phyloP scores from a whole-genome alignment of 2,797 vertebrate species.

The Ambastaia sidthimunki region DNA sequence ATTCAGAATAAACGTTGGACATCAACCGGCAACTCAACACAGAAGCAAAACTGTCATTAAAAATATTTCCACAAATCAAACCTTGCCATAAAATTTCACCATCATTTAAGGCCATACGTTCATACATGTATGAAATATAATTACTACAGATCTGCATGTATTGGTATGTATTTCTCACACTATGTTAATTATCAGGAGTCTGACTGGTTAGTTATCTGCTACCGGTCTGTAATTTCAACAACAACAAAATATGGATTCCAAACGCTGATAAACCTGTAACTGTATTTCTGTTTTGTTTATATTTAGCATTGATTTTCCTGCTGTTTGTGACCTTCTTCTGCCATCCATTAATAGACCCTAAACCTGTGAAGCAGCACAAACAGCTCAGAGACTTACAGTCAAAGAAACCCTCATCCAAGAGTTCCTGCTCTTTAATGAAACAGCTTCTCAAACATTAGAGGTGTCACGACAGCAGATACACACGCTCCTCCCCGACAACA shows the following conservation, averaged over 20 bases:
- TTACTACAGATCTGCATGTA: too few species aligned
- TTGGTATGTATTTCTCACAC: too few species aligned
- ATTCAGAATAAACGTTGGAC: not conserved
- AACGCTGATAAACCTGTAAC: too few species aligned
- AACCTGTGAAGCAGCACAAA: not conserved
- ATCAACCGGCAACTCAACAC: not conserved
- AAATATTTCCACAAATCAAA: too few species aligned
- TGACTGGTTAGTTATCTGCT: too few species aligned
- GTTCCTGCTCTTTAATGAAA: conserved; percentile 37
- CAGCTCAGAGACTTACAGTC: not conserved
- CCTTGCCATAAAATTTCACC: too few species aligned
- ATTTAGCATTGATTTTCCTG: not conserved
- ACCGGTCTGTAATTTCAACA: not conserved
- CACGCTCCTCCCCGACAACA: conserved; percentile 33
- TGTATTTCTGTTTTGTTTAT: not conserved
- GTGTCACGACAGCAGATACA: conserved; percentile 44
- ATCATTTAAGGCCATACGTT: too few species aligned
- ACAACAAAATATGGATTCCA: not conserved
- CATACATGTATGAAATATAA: too few species aligned
- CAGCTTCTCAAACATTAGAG: conserved; percentile 39
- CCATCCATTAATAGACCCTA: not conserved
- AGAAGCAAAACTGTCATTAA: not conserved
- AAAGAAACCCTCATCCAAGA: not conserved
- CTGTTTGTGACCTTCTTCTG: not conserved
- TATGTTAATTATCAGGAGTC: too few species aligned